Evolutionary conservation across 2,113 vertebrate genomes (phyloP).

Genomic region (Lucifuga dentata): DNA sequence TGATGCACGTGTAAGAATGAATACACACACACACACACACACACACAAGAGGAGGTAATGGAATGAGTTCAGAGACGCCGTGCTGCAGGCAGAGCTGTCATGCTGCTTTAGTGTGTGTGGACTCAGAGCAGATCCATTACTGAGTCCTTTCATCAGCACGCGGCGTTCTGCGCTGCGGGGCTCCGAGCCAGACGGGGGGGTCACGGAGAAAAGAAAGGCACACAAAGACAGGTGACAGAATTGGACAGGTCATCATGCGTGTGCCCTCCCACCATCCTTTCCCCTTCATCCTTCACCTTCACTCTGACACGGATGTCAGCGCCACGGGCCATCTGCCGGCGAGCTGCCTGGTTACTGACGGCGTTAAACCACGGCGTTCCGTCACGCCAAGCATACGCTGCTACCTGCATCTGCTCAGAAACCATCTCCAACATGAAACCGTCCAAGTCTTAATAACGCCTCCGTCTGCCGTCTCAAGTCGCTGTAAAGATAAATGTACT

Average conservation of each 20-base stretch:
- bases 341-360: slow-evolving; percentile 59
- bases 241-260: slow-evolving; percentile 65
- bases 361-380: too few relatives aligned
- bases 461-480: too few relatives aligned
- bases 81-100: slow-evolving; percentile 67
- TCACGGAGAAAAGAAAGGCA: slow-evolving; percentile 30
- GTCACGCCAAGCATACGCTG: background rate
- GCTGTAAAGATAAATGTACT: too few relatives aligned
- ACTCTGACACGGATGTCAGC: slow-evolving; percentile 28
- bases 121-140: slow-evolving; percentile 71
- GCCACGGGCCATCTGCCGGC: slow-evolving; percentile 57
- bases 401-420: background rate
- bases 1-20: slow-evolving; percentile 1
- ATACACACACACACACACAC: slow-evolving; percentile 24
- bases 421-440: too few relatives aligned
- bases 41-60: slow-evolving; percentile 33
- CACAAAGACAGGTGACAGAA: slow-evolving; percentile 71
- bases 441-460: too few relatives aligned
- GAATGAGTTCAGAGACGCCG: slow-evolving; percentile 19
- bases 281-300: slow-evolving; percentile 59
- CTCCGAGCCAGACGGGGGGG: slow-evolving; percentile 33
- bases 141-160: slow-evolving; percentile 70
- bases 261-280: slow-evolving; percentile 47
- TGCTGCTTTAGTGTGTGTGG: slow-evolving; percentile 62
- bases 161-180: slow-evolving; percentile 66